Evolutionary conservation across 1,140 invertebrate genomes (phyloP).

Genomic region (Anastatus disparis): DNA sequence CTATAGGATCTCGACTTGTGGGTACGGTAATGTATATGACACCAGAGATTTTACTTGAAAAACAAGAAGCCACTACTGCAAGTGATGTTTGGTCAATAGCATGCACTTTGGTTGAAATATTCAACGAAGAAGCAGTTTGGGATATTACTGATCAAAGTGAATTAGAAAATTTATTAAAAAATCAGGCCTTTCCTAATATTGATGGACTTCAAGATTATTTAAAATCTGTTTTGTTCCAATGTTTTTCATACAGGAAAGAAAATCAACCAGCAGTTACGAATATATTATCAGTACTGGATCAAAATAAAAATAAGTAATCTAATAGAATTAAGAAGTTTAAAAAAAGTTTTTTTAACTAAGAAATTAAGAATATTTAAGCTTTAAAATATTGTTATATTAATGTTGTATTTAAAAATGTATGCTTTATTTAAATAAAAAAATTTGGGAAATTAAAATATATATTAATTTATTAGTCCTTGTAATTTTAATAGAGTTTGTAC

Average conservation of each 20-base stretch:
- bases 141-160: background rate
- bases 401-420: too few relatives aligned
- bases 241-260: background rate
- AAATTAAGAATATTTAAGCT: too few relatives aligned
- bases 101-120: background rate
- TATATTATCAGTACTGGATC: too few relatives aligned
- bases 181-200: background rate
- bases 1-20: background rate
- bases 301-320: too few relatives aligned
- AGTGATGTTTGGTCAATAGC: slow-evolving; percentile 1
- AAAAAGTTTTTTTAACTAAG: too few relatives aligned
- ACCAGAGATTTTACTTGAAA: background rate
- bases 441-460: too few relatives aligned
- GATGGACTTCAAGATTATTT: background rate
- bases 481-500: too few relatives aligned
- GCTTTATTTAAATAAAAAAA: too few relatives aligned
- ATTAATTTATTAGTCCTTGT: too few relatives aligned
- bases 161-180: background rate
- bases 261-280: background rate
- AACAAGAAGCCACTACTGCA: background rate
- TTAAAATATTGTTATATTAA: too few relatives aligned
- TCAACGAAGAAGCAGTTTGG: background rate
- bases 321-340: too few relatives aligned
- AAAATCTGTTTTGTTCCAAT: background rate
- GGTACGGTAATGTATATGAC: background rate